Evolutionary conservation across 30 jellyfish, hydroid and myxozoan species (phyloP), one percentile per base, ranked within the genome.

Genomic region (Rhopilema esculentum): DNA sequence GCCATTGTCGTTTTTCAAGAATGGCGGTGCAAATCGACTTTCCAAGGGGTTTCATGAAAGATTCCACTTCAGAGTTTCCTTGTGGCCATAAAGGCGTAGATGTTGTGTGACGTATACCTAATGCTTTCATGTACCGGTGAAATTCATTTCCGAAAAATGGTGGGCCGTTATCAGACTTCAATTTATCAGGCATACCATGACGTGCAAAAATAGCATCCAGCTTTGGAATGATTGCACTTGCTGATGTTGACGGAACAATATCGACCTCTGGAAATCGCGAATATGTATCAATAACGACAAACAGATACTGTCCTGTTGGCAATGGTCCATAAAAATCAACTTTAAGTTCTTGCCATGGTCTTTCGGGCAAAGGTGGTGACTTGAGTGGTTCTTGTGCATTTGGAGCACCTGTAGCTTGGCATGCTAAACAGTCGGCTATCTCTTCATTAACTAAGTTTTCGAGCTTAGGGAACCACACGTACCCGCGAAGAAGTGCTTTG

Each of bases 231-330:
- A 27, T 68, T 20, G 93, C 85, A 15, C 53, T 52, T 16, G 85
- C 91, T 27, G 75, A 20, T 8, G 95, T 86, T n/a, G 95, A 26
- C 22, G 26, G 26, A 9, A 64, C 91, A 50, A 73, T 1, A 40
- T 86, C 91, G 16, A 77, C 93, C 25, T 40, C 91, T 57, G 92
- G 95, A 64, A 24, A 86, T 70, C 92, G 33, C 70, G 91, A 86
- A 40, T 86, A 86, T 19, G 64, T 32, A 64, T 75, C 84, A 25
- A 48, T 27, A 22, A 32, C 86, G 67, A 86, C 92, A 17, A 73
- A 69, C 26, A 86, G 75, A 66, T 86, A 75, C 68, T 86, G 68
- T 17, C 91, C 75, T 27, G 8, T 49, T 1, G 88, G 89, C n/a
- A 86, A 30, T 24, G 95, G 82, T 20, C 93, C 96, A 69, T 24